Evolutionary conservation across 2,888 invertebrate genomes (phyloP).

Genomic region (Torymus aiolomorphi): DNA sequence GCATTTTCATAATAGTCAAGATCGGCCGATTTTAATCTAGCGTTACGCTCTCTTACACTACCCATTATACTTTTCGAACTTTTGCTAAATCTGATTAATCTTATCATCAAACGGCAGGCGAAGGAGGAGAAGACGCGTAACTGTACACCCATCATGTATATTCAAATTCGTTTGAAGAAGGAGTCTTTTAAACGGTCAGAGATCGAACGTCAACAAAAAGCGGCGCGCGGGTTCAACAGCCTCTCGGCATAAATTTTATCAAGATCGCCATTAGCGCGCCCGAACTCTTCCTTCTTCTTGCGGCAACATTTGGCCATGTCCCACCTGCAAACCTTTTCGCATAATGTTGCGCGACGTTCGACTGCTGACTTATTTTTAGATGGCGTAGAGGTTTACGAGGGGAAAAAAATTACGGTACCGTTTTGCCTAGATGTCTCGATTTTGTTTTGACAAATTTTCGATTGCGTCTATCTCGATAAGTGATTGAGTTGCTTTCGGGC

Average conservation of each 20-base stretch:
- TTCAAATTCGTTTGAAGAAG: constrained; percentile 3
- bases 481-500: no score
- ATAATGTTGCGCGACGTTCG: constrained; percentile 7
- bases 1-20: no score
- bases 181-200: no score
- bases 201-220: neutral
- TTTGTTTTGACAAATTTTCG: neutral
- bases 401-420: neutral
- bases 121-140: no score
- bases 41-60: no score
- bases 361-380: constrained; percentile 12
- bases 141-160: neutral
- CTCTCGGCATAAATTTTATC: constrained; percentile 38
- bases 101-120: no score
- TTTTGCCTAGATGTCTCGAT: neutral
- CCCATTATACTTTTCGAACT: no score
- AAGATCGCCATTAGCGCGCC: constrained; percentile 32
- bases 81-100: no score
- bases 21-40: no score
- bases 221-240: constrained; percentile 15
- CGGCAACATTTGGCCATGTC: neutral
- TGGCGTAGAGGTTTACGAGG: neutral
- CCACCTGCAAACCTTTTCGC: constrained; percentile 12
- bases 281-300: neutral
- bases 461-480: neutral